Conservation (phyloP, 2,888 invertebrate genomes). For the Sympetrum striolatum region DNA sequence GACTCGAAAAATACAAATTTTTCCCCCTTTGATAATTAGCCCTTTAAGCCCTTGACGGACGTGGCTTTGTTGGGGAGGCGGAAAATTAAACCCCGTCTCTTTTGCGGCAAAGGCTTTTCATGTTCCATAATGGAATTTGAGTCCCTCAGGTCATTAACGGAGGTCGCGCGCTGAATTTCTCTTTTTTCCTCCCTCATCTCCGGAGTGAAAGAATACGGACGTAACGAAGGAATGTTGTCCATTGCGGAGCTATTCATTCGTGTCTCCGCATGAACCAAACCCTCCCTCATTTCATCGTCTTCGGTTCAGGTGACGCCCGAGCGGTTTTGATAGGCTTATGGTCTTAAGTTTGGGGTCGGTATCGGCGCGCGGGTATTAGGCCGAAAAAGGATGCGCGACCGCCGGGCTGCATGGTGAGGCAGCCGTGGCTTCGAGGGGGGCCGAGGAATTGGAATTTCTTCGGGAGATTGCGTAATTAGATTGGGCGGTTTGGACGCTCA, state of each 20-base stretch:
- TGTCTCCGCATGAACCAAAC: background rate
- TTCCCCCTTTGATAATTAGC: too few species aligned
- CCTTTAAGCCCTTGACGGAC: background rate
- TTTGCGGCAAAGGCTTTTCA: constrained; percentile 24
- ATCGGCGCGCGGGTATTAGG: background rate
- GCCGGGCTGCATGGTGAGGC: background rate
- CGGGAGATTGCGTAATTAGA: background rate
- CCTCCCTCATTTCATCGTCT: constrained; percentile 6
- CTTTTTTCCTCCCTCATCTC: background rate
- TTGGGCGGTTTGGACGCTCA: background rate
- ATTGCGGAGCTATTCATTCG: background rate
- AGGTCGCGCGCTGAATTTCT: constrained; percentile 14
- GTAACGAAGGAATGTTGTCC: background rate
- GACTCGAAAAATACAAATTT: too few species aligned
- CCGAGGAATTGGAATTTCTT: background rate
- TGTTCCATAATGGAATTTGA: constrained; percentile 38
- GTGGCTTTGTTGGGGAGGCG: background rate
- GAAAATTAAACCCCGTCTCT: background rate
- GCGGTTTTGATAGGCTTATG: constrained; percentile 42
- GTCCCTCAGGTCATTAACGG: constrained; percentile 38
- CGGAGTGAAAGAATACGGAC: background rate
- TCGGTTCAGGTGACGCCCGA: constrained; percentile 32
- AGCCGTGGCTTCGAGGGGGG: background rate
- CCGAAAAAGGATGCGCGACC: background rate
- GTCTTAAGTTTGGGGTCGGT: constrained; percentile 7